Evolutionary conservation across 1,140 invertebrate species (phyloP).

Genomic region (Sycobia sp.): DNA sequence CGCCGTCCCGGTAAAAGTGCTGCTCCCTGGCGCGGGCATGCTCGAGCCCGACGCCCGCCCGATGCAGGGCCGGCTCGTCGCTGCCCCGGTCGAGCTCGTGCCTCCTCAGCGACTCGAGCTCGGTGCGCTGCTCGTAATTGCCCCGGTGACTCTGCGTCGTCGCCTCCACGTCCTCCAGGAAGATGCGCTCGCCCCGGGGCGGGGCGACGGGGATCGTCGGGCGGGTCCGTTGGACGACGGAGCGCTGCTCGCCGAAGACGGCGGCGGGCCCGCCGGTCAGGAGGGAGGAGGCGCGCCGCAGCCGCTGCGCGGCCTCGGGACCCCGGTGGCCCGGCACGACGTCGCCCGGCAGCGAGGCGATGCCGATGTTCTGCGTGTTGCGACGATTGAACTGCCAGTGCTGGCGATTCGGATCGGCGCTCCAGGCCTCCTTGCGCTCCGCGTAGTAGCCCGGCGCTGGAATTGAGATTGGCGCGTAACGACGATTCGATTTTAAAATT

Average conservation of each 20-base stretch:
- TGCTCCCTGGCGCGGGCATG: constrained; percentile 66
- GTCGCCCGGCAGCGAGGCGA: constrained; percentile 55
- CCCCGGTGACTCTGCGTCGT: too few species aligned
- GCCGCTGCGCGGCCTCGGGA: constrained; percentile 1
- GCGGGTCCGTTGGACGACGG: not conserved
- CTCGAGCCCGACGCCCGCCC: constrained; percentile 38
- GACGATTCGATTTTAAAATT: too few species aligned
- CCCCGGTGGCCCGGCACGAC: constrained; percentile 31
- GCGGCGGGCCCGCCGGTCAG: not conserved
- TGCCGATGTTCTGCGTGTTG: constrained; percentile 58
- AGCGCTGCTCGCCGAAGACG: not conserved
- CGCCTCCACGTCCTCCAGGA: constrained; percentile 60
- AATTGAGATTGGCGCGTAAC: too few species aligned
- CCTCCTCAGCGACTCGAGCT: constrained; percentile 72
- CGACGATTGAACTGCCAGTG: constrained; percentile 77
- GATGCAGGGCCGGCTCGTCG: constrained; percentile 56
- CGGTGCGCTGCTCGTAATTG: constrained; percentile 58
- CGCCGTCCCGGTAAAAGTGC: constrained; percentile 79
- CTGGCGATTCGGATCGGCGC: constrained; percentile 71
- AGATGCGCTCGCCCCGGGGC: constrained; percentile 49
- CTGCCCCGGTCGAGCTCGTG: constrained; percentile 80
- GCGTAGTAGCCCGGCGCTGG: constrained; percentile 68
- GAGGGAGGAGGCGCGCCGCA: constrained; percentile 3
- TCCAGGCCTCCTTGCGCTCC: constrained; percentile 77
- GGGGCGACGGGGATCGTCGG: constrained; percentile 16